Evolutionary conservation across 2,888 invertebrate genomes (phyloP), one percentile per base, ranked within the genome.

Genomic region (Drosophila fulvimacula): DNA sequence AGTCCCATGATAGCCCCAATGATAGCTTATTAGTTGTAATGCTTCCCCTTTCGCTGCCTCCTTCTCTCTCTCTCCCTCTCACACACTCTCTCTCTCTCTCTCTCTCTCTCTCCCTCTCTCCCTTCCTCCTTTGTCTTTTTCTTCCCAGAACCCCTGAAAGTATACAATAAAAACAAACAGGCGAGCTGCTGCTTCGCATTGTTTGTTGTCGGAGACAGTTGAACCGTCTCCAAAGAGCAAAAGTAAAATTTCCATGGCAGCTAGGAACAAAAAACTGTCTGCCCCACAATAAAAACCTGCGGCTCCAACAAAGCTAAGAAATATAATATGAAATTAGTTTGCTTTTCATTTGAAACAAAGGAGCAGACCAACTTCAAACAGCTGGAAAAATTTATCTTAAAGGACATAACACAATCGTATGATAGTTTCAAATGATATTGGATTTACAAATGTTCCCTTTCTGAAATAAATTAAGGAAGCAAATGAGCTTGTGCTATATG

Each of bases 131-230:
- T 1, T 30, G 34, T 41, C 3, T 17, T 6, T 21, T 4, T 11
- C 39, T 32, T n/a, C 10, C 11, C 34, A 13, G 15, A 21, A 1
- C 39, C 53, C 67, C 75, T 60, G 34, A 15, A 56, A 74, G 59
- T 66, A 74, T 62, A 67, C 74, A 44, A 13, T 49, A 44, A 19
- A 53, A 48, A 44, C 21, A 53, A 55, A 61, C 57, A 32, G 49
- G 34, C 24, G n/a, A 38, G 34, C 52, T 39, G 39, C 21, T 34
- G 36, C 44, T 41, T 46, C 32, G 44, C 69, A 56, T 19, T 44
- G 48, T 21, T 24, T 41, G 17, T 27, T 32, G 62, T 17, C 19
- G 30, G 42, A 48, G 34, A 51, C 21, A 36, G 39, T 55, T 55
- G 49, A 42, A 30, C 34, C 34, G 32, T n/a, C 17, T 27, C 17